Evolutionary conservation across 2,797 vertebrate genomes (phyloP).

Genomic region (Chelonia mydas): DNA sequence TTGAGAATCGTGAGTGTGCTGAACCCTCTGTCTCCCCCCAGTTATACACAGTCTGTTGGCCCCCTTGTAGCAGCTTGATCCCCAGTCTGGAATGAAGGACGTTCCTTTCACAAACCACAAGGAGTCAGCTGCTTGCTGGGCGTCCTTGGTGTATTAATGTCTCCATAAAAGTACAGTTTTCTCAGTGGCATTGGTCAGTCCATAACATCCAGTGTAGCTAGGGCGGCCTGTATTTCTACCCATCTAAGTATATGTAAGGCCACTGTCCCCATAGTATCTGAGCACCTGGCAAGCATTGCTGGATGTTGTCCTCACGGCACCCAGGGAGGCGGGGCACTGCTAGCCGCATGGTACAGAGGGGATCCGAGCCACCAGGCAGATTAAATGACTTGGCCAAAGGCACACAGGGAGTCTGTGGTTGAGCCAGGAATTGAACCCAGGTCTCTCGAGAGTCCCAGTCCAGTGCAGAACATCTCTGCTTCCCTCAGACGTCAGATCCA

Average conservation of each 20-base stretch:
- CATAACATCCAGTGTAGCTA: not conserved
- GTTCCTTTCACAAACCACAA: not conserved
- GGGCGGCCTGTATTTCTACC: not conserved
- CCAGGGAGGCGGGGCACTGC: rapidly evolving
- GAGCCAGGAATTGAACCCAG: not conserved
- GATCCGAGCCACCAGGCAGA: rapidly evolving
- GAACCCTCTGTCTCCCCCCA: not conserved
- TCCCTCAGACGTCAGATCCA: not conserved
- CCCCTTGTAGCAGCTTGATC: not conserved
- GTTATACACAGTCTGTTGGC: not conserved
- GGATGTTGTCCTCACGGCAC: not conserved
- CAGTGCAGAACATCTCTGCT: not conserved
- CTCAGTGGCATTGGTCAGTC: not conserved
- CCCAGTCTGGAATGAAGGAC: rapidly evolving
- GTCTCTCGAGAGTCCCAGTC: not conserved
- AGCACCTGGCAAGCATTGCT: not conserved
- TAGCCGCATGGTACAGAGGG: rapidly evolving
- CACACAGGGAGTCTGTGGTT: not conserved
- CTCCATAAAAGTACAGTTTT: not conserved
- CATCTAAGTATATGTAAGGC: not conserved
- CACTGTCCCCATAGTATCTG: not conserved
- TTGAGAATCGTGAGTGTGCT: not conserved
- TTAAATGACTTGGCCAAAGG: not conserved
- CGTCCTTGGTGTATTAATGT: not conserved
- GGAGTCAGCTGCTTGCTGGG: not conserved